These are phyloP conservation scores for Coreoperca whiteheadi DNA, from an alignment of 2,113 vertebrate species.

Conservation along the genomic window DNA sequence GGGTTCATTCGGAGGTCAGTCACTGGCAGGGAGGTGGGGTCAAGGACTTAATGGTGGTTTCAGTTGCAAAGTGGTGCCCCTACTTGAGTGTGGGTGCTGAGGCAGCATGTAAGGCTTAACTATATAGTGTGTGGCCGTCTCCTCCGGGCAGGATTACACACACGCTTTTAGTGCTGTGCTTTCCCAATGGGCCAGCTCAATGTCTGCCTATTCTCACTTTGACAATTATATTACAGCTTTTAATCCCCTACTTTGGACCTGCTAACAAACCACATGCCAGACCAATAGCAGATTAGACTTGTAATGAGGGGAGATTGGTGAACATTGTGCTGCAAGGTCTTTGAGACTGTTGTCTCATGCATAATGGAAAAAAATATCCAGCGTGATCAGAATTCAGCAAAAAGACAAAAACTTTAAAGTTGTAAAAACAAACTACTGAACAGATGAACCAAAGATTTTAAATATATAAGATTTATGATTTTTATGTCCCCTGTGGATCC, in stretches of 20 bases:
- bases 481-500: background rate
- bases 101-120: constrained; percentile 34
- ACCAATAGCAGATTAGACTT: constrained; percentile 61
- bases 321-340: constrained; percentile 34
- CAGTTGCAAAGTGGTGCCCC: constrained; percentile 23
- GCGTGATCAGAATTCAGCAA: constrained; percentile 31
- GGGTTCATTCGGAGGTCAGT: constrained; percentile 57
- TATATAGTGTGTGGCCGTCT: constrained; percentile 42
- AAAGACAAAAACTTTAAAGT: constrained; percentile 10
- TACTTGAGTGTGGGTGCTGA: constrained; percentile 25
- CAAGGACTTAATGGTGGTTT: constrained; percentile 28
- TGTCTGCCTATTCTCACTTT: constrained; percentile 69
- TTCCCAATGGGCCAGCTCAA: constrained; percentile 55
- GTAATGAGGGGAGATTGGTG: constrained; percentile 43
- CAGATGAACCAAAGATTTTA: constrained; percentile 20
- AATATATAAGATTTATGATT: background rate
- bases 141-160: constrained; percentile 70
- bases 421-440: background rate
- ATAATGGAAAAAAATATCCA: constrained; percentile 38
- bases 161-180: constrained; percentile 43
- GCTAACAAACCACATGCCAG: constrained; percentile 57
- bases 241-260: constrained; percentile 70
- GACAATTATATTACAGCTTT: constrained; percentile 72
- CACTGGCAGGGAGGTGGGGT: background rate
- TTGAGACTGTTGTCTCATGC: constrained; percentile 35